Percentiles rank a stretch among this genome's conserved stretches.
Evolutionary conservation across 2,888 invertebrate species (phyloP).

Genomic region (Lysandra coridon): DNA sequence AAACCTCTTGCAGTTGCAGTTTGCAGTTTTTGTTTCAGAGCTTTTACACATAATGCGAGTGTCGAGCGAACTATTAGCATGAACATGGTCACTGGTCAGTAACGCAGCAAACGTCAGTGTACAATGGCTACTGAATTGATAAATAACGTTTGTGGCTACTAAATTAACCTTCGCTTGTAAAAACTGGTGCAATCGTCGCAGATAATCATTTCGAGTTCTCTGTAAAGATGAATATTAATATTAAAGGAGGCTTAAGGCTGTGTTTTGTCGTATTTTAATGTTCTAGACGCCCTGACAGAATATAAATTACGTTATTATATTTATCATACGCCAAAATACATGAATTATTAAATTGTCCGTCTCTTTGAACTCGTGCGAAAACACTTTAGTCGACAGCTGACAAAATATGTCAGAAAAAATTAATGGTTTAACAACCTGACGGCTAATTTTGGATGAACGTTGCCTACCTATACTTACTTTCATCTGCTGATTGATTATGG

Average conservation of each 20-base stretch:
- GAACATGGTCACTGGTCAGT: neutral
- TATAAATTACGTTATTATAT: conserved; percentile 16
- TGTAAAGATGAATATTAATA: neutral
- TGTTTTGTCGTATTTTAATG: conserved; percentile 3
- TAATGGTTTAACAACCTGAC: conserved; percentile 16
- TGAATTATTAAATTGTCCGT: conserved; percentile 17
- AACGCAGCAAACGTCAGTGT: neutral
- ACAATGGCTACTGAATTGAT: conserved; percentile 12
- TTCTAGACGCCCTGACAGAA: neutral
- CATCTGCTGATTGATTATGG: conserved; percentile 19
- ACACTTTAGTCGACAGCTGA: conserved; percentile 15
- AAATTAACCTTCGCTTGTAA: neutral
- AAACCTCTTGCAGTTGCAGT: neutral
- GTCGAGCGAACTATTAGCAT: conserved; percentile 21
- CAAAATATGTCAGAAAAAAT: neutral
- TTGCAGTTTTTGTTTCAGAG: neutral
- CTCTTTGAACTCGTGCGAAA: conserved; percentile 11
- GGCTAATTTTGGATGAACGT: neutral
- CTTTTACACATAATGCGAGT: conserved; percentile 2
- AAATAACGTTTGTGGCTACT: conserved; percentile 9
- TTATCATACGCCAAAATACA: neutral
- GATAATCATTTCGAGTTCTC: neutral
- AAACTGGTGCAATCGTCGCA: neutral
- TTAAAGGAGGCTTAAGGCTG: neutral
- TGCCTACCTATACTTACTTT: neutral